These are phyloP conservation scores for Andrena dorsata DNA, from an alignment of 2,888 invertebrate species.

Conservation along the genomic window DNA sequence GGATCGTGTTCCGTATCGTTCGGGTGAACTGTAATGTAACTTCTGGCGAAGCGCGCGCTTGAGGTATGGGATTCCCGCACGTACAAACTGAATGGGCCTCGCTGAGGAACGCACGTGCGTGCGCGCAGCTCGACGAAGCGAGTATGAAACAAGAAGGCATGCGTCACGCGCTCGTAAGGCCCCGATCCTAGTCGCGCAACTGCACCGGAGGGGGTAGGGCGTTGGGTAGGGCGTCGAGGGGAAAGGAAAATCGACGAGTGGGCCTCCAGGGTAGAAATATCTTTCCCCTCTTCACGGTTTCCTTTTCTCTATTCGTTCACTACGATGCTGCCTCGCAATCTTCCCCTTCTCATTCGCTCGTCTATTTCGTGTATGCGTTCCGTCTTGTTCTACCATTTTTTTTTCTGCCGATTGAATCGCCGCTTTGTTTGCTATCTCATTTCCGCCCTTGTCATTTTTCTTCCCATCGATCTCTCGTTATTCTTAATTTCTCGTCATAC, in stretches of 20 bases:
- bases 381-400: neutral
- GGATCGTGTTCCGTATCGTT: neutral
- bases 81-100: constrained; percentile 51
- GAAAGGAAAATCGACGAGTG: constrained; percentile 60
- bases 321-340: constrained; percentile 5
- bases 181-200: constrained; percentile 71
- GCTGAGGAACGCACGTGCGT: constrained; percentile 65
- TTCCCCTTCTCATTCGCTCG: constrained; percentile 3
- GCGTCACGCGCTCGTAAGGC: constrained; percentile 75
- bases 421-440: no score
- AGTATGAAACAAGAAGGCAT: constrained; percentile 77
- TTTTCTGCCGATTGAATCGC: neutral
- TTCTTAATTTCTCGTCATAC: no score
- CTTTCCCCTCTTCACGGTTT: constrained; percentile 25
- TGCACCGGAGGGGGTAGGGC: constrained; percentile 63
- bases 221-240: constrained; percentile 38
- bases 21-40: neutral
- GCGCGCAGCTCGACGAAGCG: constrained; percentile 74
- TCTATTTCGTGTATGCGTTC: neutral
- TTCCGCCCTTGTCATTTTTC: neutral
- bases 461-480: neutral
- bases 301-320: constrained; percentile 23
- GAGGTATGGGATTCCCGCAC: constrained; percentile 37
- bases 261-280: constrained; percentile 63
- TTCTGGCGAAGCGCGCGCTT: constrained; percentile 10